Conservation (phyloP, 2,797 vertebrate genomes). For the Schizothorax lantsangensis region DNA sequence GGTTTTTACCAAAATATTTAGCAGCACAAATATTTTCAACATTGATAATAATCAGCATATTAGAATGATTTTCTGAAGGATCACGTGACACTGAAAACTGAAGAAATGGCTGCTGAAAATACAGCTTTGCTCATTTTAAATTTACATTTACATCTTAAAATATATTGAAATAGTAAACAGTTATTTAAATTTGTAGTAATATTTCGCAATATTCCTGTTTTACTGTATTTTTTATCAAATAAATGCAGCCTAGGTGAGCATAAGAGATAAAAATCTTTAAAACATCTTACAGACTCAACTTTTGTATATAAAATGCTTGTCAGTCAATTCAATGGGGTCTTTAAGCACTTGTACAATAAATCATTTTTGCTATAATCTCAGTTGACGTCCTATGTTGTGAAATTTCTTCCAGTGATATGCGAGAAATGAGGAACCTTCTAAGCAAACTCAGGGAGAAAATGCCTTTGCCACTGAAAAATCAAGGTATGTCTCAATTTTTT, state of each 20-base stretch:
- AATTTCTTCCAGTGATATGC: conserved; percentile 87
- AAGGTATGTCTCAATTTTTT: conserved; percentile 80
- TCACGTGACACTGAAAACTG: neutral
- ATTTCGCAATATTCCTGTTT: neutral
- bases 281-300: neutral
- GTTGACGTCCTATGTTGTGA: conserved; percentile 10
- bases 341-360: neutral
- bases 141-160: neutral
- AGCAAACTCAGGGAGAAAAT: conserved; percentile 99
- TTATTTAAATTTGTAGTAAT: neutral
- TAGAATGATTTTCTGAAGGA: neutral
- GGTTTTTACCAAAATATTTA: neutral
- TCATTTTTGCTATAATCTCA: neutral
- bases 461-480: conserved; percentile 98
- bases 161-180: neutral
- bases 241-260: neutral
- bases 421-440: conserved; percentile 97
- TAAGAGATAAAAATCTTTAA: neutral
- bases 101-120: too few relatives aligned
- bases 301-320: neutral
- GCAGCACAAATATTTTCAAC: too few relatives aligned
- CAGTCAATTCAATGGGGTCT: neutral
- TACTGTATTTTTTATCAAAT: neutral
- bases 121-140: too few relatives aligned
- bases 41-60: neutral